A percentile compares a stretch with the other conserved stretches of the same genome.
phyloP scores from a whole-genome alignment of 1,140 invertebrate genomes.

The Achatina immaculata region DNA sequence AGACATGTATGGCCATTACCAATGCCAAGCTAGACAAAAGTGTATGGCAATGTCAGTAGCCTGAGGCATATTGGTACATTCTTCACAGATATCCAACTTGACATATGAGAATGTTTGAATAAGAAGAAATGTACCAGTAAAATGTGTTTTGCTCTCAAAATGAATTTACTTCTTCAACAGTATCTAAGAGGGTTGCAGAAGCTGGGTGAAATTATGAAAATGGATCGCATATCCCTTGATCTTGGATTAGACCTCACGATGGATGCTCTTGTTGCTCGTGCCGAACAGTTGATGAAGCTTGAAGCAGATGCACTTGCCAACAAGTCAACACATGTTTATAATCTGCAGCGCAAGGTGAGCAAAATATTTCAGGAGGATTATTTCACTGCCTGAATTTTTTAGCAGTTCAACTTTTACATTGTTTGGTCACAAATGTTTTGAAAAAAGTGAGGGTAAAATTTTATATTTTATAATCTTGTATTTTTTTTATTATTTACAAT shows the following conservation, averaged over 20 bases:
- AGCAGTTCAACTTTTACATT: background rate
- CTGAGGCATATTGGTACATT: too few species aligned
- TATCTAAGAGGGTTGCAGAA: slow-evolving; percentile 67
- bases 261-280: slow-evolving; percentile 66
- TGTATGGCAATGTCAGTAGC: too few species aligned
- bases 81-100: too few species aligned
- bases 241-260: slow-evolving; percentile 68
- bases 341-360: slow-evolving; percentile 66
- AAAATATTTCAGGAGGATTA: background rate
- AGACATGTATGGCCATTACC: too few species aligned
- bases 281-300: slow-evolving; percentile 68
- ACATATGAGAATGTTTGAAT: too few species aligned
- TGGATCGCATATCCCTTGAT: slow-evolving; percentile 68
- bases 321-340: slow-evolving; percentile 69
- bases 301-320: slow-evolving; percentile 66
- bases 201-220: slow-evolving; percentile 67
- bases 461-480: too few species aligned
- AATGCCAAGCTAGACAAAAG: too few species aligned
- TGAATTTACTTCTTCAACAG: slow-evolving; percentile 33
- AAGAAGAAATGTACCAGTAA: too few species aligned
- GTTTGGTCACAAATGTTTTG: too few species aligned
- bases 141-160: too few species aligned
- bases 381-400: background rate
- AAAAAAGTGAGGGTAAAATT: too few species aligned
- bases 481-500: too few species aligned